phyloP scores from a whole-genome alignment of 1,140 invertebrate genomes.

The Epicauta chinensis region DNA sequence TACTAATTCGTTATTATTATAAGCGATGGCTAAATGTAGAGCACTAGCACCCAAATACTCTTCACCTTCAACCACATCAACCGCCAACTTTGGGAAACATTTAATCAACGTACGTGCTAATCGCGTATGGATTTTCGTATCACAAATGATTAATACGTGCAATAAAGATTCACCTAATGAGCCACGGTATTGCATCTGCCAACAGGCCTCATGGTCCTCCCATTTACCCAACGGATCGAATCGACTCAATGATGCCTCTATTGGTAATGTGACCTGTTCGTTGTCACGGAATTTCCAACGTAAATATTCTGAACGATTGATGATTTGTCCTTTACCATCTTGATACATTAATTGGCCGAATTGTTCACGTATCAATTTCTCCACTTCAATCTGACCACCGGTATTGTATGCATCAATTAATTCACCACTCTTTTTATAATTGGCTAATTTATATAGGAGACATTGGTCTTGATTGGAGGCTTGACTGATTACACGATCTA shows the following conservation, averaged over 20 bases:
- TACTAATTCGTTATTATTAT: slow-evolving; percentile 93
- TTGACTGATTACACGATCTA: slow-evolving; percentile 81
- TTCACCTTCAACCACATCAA: slow-evolving; percentile 95
- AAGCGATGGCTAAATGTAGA: slow-evolving; percentile 93
- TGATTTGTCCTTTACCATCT: slow-evolving; percentile 77
- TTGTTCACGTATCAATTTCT: slow-evolving; percentile 81
- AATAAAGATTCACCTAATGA: slow-evolving; percentile 90
- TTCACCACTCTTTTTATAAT: slow-evolving; percentile 86
- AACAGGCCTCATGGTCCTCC: slow-evolving; percentile 88
- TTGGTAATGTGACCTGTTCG: slow-evolving; percentile 73
- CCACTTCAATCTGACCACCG: slow-evolving; percentile 72
- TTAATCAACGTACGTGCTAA: slow-evolving; percentile 84
- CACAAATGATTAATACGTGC: slow-evolving; percentile 92
- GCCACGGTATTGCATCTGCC: slow-evolving; percentile 95
- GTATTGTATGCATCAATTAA: slow-evolving; percentile 78
- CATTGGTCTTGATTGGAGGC: slow-evolving; percentile 78
- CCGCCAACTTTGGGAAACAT: slow-evolving; percentile 83
- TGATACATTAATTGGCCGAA: slow-evolving; percentile 86
- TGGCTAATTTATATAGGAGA: slow-evolving; percentile 76
- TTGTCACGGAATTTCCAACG: slow-evolving; percentile 89
- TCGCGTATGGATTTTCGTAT: slow-evolving; percentile 77
- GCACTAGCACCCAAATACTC: slow-evolving; percentile 95
- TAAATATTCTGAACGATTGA: slow-evolving; percentile 85
- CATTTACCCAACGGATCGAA: slow-evolving; percentile 81
- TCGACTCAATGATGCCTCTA: slow-evolving; percentile 70